A percentile compares a stretch with the other conserved stretches of the same genome.
Evolutionary conservation across 2,113 vertebrate species (phyloP).

Genomic region (Meles meles): DNA sequence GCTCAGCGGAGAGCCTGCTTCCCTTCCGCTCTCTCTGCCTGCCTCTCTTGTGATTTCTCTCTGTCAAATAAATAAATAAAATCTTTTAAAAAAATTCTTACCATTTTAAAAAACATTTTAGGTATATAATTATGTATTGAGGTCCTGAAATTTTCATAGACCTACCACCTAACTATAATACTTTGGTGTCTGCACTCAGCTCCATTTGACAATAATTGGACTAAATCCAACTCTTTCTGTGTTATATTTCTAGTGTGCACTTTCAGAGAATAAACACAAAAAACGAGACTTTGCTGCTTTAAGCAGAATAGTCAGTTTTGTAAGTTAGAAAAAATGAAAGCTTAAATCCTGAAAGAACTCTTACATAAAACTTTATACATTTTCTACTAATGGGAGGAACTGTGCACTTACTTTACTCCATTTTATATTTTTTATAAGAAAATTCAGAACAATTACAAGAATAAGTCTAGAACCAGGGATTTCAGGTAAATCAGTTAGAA

Average conservation of each 20-base stretch:
- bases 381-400: not conserved
- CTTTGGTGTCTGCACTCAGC: not conserved
- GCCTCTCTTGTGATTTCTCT: too few species aligned
- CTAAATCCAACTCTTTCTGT: not conserved
- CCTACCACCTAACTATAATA: not conserved
- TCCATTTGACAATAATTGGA: not conserved
- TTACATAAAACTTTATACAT: not conserved
- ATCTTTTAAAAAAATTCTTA: too few species aligned
- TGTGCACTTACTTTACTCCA: not conserved
- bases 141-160: not conserved
- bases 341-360: not conserved
- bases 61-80: too few species aligned
- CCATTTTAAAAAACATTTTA: not conserved
- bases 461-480: not conserved
- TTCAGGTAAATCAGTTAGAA: not conserved
- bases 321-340: not conserved
- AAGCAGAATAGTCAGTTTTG: not conserved
- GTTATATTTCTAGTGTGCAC: not conserved
- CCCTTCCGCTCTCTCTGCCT: too few species aligned
- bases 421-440: not conserved
- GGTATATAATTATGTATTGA: not conserved
- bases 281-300: not conserved
- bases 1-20: too few species aligned
- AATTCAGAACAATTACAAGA: slow-evolving; percentile 20
- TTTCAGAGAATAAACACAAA: slow-evolving; percentile 1